A percentile compares a stretch with the other conserved stretches of the same genome.
Evolutionary conservation across 2,113 vertebrate genomes (phyloP).

Genomic region (Podarcis cretensis): DNA sequence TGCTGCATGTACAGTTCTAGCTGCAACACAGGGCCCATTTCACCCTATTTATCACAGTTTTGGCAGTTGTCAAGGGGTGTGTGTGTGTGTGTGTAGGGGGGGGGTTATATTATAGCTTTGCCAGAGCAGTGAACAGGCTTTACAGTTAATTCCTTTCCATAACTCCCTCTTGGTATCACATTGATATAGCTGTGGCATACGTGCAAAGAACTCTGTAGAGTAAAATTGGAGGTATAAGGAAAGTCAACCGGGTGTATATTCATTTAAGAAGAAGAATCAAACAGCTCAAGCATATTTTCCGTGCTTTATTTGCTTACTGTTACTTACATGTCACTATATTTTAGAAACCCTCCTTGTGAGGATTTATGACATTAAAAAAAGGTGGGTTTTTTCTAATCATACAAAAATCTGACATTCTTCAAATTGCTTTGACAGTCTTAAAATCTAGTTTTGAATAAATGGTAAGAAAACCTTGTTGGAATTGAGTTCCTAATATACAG

Average conservation of each 20-base stretch:
- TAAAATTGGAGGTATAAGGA: background rate
- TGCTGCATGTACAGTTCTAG: background rate
- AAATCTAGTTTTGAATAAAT: background rate
- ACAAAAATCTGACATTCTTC: background rate
- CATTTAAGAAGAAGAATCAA: background rate
- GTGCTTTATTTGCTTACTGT: background rate
- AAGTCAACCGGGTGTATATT: slow-evolving; percentile 8
- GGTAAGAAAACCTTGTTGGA: background rate
- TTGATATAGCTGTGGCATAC: background rate
- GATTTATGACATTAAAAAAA: background rate
- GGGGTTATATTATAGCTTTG: background rate
- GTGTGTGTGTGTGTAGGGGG: background rate
- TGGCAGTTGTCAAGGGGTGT: background rate
- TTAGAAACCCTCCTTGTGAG: background rate
- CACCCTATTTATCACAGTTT: background rate
- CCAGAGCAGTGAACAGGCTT: background rate
- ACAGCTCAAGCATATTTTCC: background rate
- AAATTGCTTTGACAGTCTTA: background rate
- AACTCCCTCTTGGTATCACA: background rate
- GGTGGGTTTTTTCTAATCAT: background rate
- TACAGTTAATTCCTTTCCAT: background rate
- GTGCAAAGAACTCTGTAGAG: background rate
- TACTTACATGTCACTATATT: background rate
- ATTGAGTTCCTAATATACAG: no score
- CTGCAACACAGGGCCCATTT: background rate